These are phyloP conservation scores for Daktulosphaira vitifoliae DNA, from an alignment of 1,140 invertebrate genomes.

Conservation along the genomic window DNA sequence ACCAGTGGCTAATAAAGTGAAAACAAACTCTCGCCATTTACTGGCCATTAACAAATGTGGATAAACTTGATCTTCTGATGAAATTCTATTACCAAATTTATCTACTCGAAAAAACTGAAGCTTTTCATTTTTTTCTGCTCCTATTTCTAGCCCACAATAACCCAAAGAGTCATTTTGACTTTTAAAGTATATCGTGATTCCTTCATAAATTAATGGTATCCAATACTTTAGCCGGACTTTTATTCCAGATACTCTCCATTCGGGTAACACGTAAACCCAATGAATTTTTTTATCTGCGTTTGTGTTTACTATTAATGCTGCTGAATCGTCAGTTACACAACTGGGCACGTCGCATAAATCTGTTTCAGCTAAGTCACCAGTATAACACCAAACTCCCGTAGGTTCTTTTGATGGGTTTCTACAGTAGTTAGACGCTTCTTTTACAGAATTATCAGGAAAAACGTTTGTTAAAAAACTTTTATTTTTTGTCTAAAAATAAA, in stretches of 20 bases:
- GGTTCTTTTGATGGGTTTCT: slow-evolving; percentile 3
- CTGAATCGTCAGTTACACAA: not conserved
- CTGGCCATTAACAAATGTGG: slow-evolving; percentile 5
- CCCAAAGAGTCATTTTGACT: not conserved
- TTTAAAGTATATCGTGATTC: not conserved
- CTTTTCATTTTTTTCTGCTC: not conserved
- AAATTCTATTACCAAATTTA: not conserved
- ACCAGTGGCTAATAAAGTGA: not conserved
- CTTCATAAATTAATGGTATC: not conserved
- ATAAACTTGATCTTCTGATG: not conserved
- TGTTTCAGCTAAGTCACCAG: not conserved
- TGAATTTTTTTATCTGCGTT: not conserved
- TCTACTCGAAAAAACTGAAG: not conserved
- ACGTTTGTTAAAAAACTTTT: too few relatives aligned
- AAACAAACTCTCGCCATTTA: not conserved
- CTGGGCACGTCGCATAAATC: slow-evolving; percentile 12
- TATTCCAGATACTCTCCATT: slow-evolving; percentile 2
- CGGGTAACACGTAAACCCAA: slow-evolving; percentile 17
- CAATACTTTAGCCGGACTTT: not conserved
- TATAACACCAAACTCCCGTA: slow-evolving; percentile 15
- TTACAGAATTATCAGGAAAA: not conserved
- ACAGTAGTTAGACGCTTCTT: not conserved
- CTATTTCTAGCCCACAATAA: not conserved
- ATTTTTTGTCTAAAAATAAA: too few relatives aligned
- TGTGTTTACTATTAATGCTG: not conserved